Conservation (phyloP, 1,140 invertebrate genomes). For the Gryon sp. region DNA sequence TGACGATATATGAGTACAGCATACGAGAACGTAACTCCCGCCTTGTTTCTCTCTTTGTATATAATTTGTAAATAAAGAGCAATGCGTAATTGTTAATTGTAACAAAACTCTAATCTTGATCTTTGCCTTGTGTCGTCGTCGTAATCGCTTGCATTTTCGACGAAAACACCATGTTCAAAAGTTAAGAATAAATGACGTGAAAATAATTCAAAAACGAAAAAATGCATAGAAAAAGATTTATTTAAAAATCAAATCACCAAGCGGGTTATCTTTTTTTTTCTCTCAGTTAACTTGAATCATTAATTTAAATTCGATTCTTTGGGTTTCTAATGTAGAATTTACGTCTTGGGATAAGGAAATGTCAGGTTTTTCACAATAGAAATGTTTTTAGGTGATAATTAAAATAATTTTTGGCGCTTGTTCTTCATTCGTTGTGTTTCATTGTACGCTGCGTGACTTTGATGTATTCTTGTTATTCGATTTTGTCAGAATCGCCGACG, state of each 20-base stretch:
- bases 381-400: too few relatives aligned
- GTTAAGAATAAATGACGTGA: background rate
- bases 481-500: background rate
- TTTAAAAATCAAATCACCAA: conserved; percentile 25
- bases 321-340: conserved; percentile 38
- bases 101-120: conserved; percentile 26
- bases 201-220: background rate
- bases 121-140: conserved; percentile 51
- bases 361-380: conserved; percentile 26
- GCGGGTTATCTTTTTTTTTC: too few relatives aligned
- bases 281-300: conserved; percentile 33
- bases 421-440: conserved; percentile 23
- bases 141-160: conserved; percentile 26
- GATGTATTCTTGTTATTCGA: conserved; percentile 13
- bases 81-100: conserved; percentile 62
- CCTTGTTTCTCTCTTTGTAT: conserved; percentile 65
- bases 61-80: conserved; percentile 70
- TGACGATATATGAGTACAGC: conserved; percentile 35
- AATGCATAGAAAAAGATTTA: conserved; percentile 9
- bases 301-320: conserved; percentile 30
- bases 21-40: conserved; percentile 40
- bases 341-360: conserved; percentile 37
- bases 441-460: conserved; percentile 13
- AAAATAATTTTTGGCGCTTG: conserved; percentile 40
- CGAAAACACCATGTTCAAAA: conserved; percentile 49